Conservation (phyloP, 1,140 invertebrate genomes). For the Phymastichus coffea region DNA sequence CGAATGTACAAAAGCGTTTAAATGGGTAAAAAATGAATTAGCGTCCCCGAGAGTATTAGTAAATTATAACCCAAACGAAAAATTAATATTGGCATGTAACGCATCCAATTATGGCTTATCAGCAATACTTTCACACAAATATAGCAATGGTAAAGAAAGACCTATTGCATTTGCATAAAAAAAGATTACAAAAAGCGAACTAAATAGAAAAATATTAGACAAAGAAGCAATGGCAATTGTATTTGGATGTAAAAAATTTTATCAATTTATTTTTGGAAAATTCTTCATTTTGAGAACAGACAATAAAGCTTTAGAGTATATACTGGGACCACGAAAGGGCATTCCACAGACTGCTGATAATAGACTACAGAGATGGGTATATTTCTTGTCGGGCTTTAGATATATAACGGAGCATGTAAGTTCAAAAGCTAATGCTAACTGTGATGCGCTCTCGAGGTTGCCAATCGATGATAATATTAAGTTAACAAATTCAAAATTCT, state of each 20-base stretch:
- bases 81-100: neutral
- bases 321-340: conserved; percentile 18
- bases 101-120: neutral
- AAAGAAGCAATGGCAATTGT: neutral
- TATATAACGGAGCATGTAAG: conserved; percentile 16
- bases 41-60: no score
- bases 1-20: neutral
- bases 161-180: neutral
- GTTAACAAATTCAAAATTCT: neutral
- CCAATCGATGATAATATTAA: neutral
- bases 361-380: conserved; percentile 23
- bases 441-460: conserved; percentile 3
- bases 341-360: conserved; percentile 17
- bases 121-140: neutral
- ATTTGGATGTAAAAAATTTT: conserved; percentile 33
- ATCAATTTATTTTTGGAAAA: conserved; percentile 50
- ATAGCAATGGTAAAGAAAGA: neutral
- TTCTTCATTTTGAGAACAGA: conserved; percentile 45
- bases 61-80: neutral
- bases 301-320: conserved; percentile 41
- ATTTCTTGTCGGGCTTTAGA: conserved; percentile 20
- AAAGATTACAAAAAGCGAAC: conserved; percentile 3
- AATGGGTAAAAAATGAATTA: no score
- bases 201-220: neutral
- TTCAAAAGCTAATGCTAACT: conserved; percentile 9